A percentile compares a stretch with the other conserved stretches of the same genome.
Evolutionary conservation across 2,113 vertebrate species (phyloP).

Genomic region (Pleuronectes platessa): DNA sequence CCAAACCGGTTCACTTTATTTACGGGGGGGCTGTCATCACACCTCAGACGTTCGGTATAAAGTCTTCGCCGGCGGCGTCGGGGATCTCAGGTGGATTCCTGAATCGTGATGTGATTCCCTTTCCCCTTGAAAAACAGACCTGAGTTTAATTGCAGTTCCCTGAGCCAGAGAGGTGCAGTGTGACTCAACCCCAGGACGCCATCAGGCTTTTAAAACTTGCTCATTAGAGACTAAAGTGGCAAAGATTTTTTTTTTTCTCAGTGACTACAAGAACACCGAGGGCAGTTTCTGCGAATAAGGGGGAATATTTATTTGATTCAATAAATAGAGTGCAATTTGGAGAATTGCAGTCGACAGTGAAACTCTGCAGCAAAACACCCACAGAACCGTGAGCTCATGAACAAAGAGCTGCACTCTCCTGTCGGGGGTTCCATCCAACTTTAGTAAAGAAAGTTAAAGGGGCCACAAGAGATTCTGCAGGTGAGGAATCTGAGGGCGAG

Average conservation of each 20-base stretch:
- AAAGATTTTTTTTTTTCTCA: slow-evolving; percentile 1
- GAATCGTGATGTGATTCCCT: not conserved
- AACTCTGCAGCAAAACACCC: too few species aligned
- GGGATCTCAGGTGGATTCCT: not conserved
- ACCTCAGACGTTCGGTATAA: not conserved
- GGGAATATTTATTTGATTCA: slow-evolving; percentile 32
- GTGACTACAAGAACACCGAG: slow-evolving; percentile 17
- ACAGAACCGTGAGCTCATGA: too few species aligned
- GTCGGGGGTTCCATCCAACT: too few species aligned
- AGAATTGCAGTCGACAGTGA: not conserved
- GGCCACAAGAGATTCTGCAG: too few species aligned
- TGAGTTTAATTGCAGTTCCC: not conserved
- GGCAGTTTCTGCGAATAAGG: slow-evolving; percentile 9
- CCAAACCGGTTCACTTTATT: not conserved
- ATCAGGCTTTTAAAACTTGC: not conserved
- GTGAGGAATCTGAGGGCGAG: too few species aligned
- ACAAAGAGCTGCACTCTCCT: too few species aligned
- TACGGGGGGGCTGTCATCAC: not conserved
- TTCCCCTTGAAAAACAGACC: not conserved
- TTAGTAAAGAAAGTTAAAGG: too few species aligned
- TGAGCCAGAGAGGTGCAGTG: not conserved
- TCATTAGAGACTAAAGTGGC: not conserved
- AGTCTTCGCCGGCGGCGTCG: not conserved
- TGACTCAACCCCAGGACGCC: not conserved
- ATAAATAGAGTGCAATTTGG: not conserved